Evolutionary conservation across 1,140 invertebrate species (phyloP).

Genomic region (Hesperophylax magnus): DNA sequence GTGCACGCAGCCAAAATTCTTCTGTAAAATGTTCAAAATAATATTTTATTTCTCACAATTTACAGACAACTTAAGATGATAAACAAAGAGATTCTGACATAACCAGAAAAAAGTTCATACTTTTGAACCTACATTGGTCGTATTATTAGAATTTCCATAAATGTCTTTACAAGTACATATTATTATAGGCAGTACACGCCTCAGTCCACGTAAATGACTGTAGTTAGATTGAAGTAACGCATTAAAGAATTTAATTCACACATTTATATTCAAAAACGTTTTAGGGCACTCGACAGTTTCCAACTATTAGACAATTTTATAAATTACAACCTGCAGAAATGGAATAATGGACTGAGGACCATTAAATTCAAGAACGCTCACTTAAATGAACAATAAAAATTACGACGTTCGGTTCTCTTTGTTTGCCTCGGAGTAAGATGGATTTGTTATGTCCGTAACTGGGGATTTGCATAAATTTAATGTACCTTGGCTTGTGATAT

Average conservation of each 20-base stretch:
- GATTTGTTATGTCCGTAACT: too few species aligned
- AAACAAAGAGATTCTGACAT: too few species aligned
- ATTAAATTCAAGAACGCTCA: slow-evolving; percentile 12
- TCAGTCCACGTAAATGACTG: background rate
- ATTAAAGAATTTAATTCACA: background rate
- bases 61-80: too few species aligned
- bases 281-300: background rate
- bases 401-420: background rate
- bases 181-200: background rate
- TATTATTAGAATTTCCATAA: background rate
- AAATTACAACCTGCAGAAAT: slow-evolving; percentile 5
- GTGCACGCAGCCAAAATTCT: too few species aligned
- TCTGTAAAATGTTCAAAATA: too few species aligned
- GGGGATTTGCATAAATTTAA: too few species aligned
- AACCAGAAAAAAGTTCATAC: too few species aligned
- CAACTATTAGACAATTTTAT: slow-evolving; percentile 5
- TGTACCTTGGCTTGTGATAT: too few species aligned
- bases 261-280: slow-evolving; percentile 7
- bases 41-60: too few species aligned
- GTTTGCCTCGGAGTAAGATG: background rate
- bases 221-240: background rate
- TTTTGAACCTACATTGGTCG: background rate
- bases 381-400: background rate
- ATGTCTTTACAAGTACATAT: background rate
- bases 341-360: background rate